Evolutionary conservation across 2,888 invertebrate species (phyloP).

Genomic region (Blomia tropicalis): DNA sequence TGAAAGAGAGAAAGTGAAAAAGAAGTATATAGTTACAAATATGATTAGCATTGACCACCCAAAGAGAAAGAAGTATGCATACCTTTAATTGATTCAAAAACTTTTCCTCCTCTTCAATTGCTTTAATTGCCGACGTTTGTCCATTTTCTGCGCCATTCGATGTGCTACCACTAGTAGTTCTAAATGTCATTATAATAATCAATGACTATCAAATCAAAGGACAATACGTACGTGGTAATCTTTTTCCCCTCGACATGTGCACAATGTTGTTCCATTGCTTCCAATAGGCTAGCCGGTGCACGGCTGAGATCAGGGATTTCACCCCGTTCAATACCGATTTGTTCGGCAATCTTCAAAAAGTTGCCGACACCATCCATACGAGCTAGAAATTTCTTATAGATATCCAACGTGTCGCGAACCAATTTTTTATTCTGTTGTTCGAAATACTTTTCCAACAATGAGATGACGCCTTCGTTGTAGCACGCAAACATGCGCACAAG

Average conservation of each 20-base stretch:
- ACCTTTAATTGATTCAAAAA: conserved; percentile 91
- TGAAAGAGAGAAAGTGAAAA: not conserved
- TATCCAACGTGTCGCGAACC: conserved; percentile 87
- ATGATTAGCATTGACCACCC: not conserved
- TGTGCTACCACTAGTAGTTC: conserved; percentile 16
- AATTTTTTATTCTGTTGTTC: conserved; percentile 96
- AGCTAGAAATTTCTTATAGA: conserved; percentile 95
- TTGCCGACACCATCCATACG: conserved; percentile 96
- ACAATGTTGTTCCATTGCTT: conserved; percentile 89
- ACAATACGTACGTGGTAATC: not conserved
- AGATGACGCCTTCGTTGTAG: conserved; percentile 98
- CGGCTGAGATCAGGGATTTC: conserved; percentile 46
- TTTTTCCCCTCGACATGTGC: conserved; percentile 83
- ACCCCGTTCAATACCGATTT: conserved; percentile 44
- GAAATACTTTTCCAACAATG: conserved; percentile 95
- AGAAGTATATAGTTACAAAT: conserved; percentile 10
- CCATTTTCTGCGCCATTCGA: conserved; percentile 7
- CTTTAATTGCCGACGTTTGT: conserved; percentile 25
- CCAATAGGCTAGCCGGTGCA: conserved; percentile 51
- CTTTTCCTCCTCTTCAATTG: conserved; percentile 83
- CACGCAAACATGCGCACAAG: conserved; percentile 96
- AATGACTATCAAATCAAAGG: no score
- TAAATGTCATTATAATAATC: no score
- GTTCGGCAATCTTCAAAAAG: conserved; percentile 63
- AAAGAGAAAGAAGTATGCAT: conserved; percentile 7